Evolutionary conservation across 2,888 invertebrate genomes (phyloP), one percentile per base, ranked within the genome.

Genomic region (Vannuccia rotundouncinata): DNA sequence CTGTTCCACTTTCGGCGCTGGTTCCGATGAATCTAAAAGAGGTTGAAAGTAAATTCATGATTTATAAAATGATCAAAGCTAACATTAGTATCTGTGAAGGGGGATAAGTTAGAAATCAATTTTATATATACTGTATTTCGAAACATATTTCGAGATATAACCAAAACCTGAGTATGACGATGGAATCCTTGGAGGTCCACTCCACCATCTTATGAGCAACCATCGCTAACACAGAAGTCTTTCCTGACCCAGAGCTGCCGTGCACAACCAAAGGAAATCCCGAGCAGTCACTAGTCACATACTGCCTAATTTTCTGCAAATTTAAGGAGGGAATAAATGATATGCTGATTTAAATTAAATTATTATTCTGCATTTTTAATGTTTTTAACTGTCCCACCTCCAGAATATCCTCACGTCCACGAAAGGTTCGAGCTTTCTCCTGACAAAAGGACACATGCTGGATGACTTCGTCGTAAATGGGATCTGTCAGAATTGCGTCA

Each of bases 371-470:
- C n/a, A n/a, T n/a, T n/a, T n/a, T n/a, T n/a, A n/a, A n/a, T n/a
- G n/a, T n/a, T n/a, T n/a, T n/a, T n/a, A n/a, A n/a, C n/a, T n/a
- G n/a, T n/a, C n/a, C n/a, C 27, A 73, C 74, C 74, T 91, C 89
- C 83, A 93, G 90, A 81, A 92, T 90, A 86, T 91, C 90, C 86
- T 93, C 91, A 85, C 92, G 87, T 87, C 92, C 91, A 84, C 92
- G 89, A 85, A 92, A 92, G 89, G 92, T 90, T 86, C 92, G 90
- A 82, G 91, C 90, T 82, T 92, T 91, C 86, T 91, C 90, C 88
- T 92, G 91, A 87, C 93, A 91, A 89, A 92, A 91, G 84, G 91
- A 89, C 79, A 92, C 90, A 88, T 94, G 92, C 87, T 92, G 92
- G 85, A 91, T 91, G 81, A 92, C 88, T 85, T 93, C 93, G 83